Evolutionary conservation across 2,113 vertebrate species (phyloP).

Genomic region (Dasyornis broadbenti): DNA sequence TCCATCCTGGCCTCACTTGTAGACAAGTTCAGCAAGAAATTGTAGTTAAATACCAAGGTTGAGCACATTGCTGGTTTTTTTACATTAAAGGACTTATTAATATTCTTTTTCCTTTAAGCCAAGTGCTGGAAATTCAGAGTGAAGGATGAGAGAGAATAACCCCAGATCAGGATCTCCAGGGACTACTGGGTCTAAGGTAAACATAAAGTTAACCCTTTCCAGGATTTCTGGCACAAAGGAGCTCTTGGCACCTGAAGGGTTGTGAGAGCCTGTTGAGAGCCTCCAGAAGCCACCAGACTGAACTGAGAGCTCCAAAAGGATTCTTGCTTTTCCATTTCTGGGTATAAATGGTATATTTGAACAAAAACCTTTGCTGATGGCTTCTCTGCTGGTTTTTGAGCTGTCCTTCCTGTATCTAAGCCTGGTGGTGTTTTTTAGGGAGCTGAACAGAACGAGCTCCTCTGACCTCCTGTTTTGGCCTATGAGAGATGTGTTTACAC

Average conservation of each 20-base stretch:
- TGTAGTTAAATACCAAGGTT: neutral
- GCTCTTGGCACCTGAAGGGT: rapidly evolving
- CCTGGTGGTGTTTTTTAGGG: neutral
- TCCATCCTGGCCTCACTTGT: neutral
- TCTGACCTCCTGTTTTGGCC: neutral
- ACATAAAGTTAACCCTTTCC: neutral
- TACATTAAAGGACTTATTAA: neutral
- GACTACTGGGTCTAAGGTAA: neutral
- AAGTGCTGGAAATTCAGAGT: neutral
- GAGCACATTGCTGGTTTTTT: neutral
- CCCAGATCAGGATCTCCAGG: neutral
- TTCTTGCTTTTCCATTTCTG: neutral
- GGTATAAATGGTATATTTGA: neutral
- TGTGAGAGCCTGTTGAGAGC: neutral
- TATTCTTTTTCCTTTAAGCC: neutral
- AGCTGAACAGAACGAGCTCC: neutral
- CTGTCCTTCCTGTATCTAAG: rapidly evolving
- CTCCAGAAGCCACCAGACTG: neutral
- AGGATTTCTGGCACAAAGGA: neutral
- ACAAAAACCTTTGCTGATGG: neutral
- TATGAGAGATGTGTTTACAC: rapidly evolving
- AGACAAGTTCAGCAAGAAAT: neutral
- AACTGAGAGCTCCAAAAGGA: neutral
- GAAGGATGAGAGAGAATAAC: neutral
- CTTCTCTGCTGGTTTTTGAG: neutral